Percentiles rank a stretch among this genome's conserved stretches.
Conservation (phyloP, 2,797 vertebrate genomes). For the Austrolebias charrua region DNA sequence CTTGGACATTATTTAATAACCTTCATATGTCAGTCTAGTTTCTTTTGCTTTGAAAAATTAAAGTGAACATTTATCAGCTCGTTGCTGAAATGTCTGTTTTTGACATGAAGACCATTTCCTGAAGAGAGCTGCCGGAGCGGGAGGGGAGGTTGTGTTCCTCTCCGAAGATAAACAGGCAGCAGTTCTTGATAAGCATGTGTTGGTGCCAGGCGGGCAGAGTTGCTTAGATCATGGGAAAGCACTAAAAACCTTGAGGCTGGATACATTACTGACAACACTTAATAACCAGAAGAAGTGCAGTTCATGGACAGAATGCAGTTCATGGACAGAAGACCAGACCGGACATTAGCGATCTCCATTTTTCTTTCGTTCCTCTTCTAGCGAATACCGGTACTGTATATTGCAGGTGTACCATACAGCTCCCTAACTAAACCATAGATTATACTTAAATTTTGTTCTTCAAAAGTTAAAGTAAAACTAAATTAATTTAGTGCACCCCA, state of each 20-base stretch:
- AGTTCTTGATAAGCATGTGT: constrained; percentile 51
- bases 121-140: constrained; percentile 22
- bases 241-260: constrained; percentile 35
- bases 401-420: neutral
- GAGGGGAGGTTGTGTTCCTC: constrained; percentile 54
- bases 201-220: constrained; percentile 26
- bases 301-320: constrained; percentile 22
- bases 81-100: constrained; percentile 17
- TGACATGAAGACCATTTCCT: constrained; percentile 12
- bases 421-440: constrained; percentile 5
- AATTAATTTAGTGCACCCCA: too few relatives aligned
- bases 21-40: neutral
- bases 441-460: constrained; percentile 1
- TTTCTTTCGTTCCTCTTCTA: neutral
- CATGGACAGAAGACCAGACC: constrained; percentile 26
- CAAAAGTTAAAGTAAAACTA: neutral
- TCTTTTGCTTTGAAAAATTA: neutral
- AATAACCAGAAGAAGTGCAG: constrained; percentile 30
- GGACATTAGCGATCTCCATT: constrained; percentile 33
- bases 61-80: neutral
- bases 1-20: neutral
- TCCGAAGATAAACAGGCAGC: constrained; percentile 57
- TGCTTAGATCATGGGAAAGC: constrained; percentile 27
- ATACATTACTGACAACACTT: constrained; percentile 45
- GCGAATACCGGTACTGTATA: too few relatives aligned